Base-by-base conservation (phyloP, 2,113 vertebrate species). In the Psephotus haematonotus region DNA sequence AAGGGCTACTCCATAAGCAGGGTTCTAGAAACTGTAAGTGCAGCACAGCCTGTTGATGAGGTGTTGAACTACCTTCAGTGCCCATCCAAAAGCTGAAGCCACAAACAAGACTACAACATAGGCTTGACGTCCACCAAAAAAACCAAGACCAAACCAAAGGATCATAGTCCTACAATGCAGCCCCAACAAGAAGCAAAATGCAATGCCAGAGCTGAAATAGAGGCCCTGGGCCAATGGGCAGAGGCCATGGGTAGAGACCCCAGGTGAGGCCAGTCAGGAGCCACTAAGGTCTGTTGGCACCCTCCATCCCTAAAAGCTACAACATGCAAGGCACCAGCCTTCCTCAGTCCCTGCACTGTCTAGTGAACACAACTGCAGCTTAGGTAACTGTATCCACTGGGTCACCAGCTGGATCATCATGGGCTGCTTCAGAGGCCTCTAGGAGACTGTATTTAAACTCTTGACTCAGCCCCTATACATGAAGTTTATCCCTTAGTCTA, bases 161-260 rank as follows among this genome's bases (percentile, higher is more conserved):
- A 1, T 16, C 0, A 2, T 2, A 5, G 16, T 22, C 13, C 25
- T 35, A 15, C 18, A 62, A 13, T 9, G 22, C 25, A 72, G 16
- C 25, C 47, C 5, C 57, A 82, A 1, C 6, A 78, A 3, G 5
- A 1, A 57, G 1, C 0, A 60, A 68, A 11, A 13, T 1, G 19
- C n/a, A 23, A 27, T 23, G 39, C 31, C 63, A 50, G n/a, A 57
- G 18, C 41, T 49, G 60, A 86, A 82, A 72, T 55, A 18, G 46
- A 82, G 27, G 8, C 35, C 25, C 31, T 37, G 43, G 41, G 41
- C 35, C 29, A 50, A 29, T 4, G 6, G 43, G 14, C 43, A 62
- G 59, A 70, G 27, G 35, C 55, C 1, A 3, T n/a, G 64, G 25
- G 9, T 18, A 29, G 60, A 74, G 22, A 28, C 4, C 44, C 12